Evolutionary conservation across 2,113 vertebrate genomes (phyloP).

Genomic region (Chiloscyllium plagiosum): DNA sequence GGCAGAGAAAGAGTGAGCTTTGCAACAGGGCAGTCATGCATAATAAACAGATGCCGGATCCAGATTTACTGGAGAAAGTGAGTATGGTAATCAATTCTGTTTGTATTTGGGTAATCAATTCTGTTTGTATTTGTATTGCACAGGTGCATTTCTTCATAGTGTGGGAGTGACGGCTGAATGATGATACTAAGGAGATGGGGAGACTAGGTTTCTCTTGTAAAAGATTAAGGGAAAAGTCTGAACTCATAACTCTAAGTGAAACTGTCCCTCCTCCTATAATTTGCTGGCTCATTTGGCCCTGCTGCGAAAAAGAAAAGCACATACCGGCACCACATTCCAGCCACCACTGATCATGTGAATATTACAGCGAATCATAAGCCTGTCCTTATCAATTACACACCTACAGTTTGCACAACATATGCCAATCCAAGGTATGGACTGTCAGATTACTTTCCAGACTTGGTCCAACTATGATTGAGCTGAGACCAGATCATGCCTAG

Average conservation of each 20-base stretch:
- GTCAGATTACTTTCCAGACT: background rate
- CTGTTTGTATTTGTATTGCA: background rate
- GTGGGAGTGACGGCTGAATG: background rate
- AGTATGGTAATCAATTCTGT: background rate
- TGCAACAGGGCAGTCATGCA: background rate
- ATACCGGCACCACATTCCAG: background rate
- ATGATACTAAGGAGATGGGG: background rate
- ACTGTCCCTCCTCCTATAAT: background rate
- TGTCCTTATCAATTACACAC: background rate
- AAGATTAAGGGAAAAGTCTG: background rate
- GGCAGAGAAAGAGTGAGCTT: background rate
- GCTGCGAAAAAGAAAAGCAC: background rate
- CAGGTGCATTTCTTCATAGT: background rate
- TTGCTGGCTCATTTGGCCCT: background rate
- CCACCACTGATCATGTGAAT: background rate
- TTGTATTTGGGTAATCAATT: no score
- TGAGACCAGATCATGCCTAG: background rate
- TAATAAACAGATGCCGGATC: background rate
- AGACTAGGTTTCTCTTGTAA: background rate
- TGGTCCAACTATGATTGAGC: background rate
- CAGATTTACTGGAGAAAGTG: background rate
- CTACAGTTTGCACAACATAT: background rate
- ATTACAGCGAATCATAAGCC: background rate
- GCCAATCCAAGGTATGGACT: background rate
- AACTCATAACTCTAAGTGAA: background rate